Evolutionary conservation across 1,140 invertebrate species (phyloP), one percentile per base, ranked within the genome.

Genomic region (Ridgeia piscesae): DNA sequence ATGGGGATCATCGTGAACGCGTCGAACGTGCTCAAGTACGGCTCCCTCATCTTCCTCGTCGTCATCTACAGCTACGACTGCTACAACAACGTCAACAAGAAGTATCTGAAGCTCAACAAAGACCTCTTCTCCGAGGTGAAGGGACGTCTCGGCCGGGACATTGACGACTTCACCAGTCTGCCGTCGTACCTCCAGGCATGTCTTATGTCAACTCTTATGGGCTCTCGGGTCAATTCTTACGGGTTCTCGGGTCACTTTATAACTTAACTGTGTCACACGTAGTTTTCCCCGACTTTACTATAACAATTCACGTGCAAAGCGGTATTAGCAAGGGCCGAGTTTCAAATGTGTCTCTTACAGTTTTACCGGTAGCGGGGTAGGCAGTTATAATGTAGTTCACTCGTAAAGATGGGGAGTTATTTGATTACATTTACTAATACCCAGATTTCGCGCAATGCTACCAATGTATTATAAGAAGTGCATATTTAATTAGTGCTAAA

Each of bases 1-100:
- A 95, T 95, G 92, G 95, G 95, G 21, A 92, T 95, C 33, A 94
- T 95, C 48, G 93, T 95, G 14, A 95, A 95, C 92, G 94, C 95
- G 21, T 94, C 94, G 1, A 58, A 92, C 0, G 93, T 93, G 0
- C 91, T 95, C 42, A 94, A 94, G 90, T 95, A 95, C 91, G 35
- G 94, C 0, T 93, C 94, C 14, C 93, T 95, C 34, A 34, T 94
- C 0, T 93, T 94, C 34, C 92, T 95, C 91, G 91, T 95, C 33
- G 50, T 94, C 31, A 89, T 95, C 34, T 95, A 95, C 93, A 93
- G 93, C 31, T 92, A 93, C 35, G 93, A 94, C 50, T 93, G 93
- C 89, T 94, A 94, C 93, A 93, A 93, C 14, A 92, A 93, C 35
- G 94, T 95, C 31, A 92, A 94, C 17, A 93, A 92, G 8, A 94